Conservation (phyloP, 1,140 invertebrate species). For the Zaprionus gabonicus region DNA sequence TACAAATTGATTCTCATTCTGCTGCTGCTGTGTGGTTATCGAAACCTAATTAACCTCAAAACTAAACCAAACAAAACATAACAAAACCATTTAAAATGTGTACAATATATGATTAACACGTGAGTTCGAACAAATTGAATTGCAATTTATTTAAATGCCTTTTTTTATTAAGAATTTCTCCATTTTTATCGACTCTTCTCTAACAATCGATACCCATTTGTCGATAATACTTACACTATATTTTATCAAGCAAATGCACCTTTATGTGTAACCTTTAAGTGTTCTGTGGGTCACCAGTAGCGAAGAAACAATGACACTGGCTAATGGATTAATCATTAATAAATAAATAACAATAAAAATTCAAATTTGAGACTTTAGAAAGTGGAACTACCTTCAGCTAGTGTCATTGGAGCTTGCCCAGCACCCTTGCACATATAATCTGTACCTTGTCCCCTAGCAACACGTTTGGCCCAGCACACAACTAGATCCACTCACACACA, state of each 20-base stretch:
- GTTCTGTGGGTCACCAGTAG: slow-evolving; percentile 8
- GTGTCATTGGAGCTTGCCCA: slow-evolving; percentile 28
- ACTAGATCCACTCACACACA: slow-evolving; percentile 10
- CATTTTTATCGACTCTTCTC: slow-evolving; percentile 13
- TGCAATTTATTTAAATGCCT: slow-evolving; percentile 27
- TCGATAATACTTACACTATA: slow-evolving; percentile 4
- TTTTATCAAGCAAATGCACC: slow-evolving; percentile 11
- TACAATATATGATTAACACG: slow-evolving; percentile 72
- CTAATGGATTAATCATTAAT: background rate
- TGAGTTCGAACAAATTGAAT: slow-evolving; percentile 66
- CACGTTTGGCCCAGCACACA: slow-evolving; percentile 10
- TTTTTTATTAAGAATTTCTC: slow-evolving; percentile 15
- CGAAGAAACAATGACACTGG: slow-evolving; percentile 24
- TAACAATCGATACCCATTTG: slow-evolving; percentile 4
- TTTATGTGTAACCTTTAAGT: slow-evolving; percentile 25
- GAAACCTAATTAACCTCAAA: slow-evolving; percentile 10
- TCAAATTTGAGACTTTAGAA: background rate
- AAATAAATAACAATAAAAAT: background rate
- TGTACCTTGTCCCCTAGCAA: background rate
- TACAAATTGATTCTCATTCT: slow-evolving; percentile 77
- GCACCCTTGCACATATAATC: slow-evolving; percentile 21
- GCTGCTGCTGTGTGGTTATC: slow-evolving; percentile 65
- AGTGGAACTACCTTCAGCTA: slow-evolving; percentile 15
- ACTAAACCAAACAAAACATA: slow-evolving; percentile 39
- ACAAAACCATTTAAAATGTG: slow-evolving; percentile 64